Conservation (phyloP, 2,888 invertebrate species). For the Amblyjoppa proteus region DNA sequence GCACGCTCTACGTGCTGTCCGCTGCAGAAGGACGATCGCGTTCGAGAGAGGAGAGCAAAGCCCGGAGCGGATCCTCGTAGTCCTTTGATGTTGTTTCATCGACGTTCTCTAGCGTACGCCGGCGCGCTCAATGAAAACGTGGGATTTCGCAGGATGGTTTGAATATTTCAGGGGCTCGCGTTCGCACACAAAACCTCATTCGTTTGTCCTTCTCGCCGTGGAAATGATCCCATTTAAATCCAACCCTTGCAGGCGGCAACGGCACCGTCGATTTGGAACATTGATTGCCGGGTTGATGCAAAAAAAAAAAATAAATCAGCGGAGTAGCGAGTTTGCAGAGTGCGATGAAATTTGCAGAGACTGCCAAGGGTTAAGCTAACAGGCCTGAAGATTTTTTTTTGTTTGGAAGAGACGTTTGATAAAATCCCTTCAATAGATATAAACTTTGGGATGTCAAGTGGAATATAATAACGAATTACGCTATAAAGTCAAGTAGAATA, state of each 20-base stretch:
- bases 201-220: slow-evolving; percentile 3
- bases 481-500: background rate
- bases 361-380: background rate
- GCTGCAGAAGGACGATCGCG: slow-evolving; percentile 18
- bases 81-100: slow-evolving; percentile 43
- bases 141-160: slow-evolving; percentile 23
- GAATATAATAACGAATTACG: background rate
- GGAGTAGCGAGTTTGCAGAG: background rate
- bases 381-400: background rate
- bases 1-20: slow-evolving; percentile 23
- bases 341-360: background rate
- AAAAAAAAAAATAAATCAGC: background rate
- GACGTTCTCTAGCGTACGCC: slow-evolving; percentile 11
- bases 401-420: background rate
- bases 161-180: slow-evolving; percentile 16
- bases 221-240: slow-evolving; percentile 27
- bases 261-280: slow-evolving; percentile 19
- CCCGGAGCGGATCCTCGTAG: slow-evolving; percentile 14
- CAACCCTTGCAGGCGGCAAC: background rate
- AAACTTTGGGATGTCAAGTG: background rate
- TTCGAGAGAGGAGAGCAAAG: background rate
- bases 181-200: background rate
- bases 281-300: background rate
- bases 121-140: slow-evolving; percentile 23
- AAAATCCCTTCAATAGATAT: background rate